Evolutionary conservation across 2,113 vertebrate species (phyloP).

Genomic region (Barbus barbus): DNA sequence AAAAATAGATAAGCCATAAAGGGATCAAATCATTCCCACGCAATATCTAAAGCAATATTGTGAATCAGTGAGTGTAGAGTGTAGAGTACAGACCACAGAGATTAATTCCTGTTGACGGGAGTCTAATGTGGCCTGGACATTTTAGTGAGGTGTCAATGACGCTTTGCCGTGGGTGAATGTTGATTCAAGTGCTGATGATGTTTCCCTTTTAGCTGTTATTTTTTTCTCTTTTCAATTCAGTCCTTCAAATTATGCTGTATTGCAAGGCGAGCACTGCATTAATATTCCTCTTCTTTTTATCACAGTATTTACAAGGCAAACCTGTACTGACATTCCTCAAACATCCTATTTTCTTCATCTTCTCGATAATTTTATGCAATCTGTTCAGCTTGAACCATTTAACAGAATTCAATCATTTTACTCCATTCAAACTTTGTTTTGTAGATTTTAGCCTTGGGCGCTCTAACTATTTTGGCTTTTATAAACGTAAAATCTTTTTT

Average conservation of each 20-base stretch:
- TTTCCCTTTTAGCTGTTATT: slow-evolving; percentile 38
- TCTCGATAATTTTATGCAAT: background rate
- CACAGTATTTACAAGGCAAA: background rate
- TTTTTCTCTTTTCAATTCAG: slow-evolving; percentile 10
- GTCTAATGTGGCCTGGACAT: slow-evolving; percentile 17
- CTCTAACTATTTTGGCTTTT: background rate
- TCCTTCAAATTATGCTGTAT: slow-evolving; percentile 9
- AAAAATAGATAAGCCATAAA: slow-evolving; percentile 56
- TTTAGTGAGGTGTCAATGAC: slow-evolving; percentile 6
- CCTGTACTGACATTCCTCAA: background rate
- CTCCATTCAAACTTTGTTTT: slow-evolving; percentile 4
- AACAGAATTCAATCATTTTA: background rate
- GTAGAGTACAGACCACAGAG: slow-evolving; percentile 12
- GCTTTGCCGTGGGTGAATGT: background rate
- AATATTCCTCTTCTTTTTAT: background rate
- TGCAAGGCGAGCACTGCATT: slow-evolving; percentile 7
- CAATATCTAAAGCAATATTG: slow-evolving; percentile 47
- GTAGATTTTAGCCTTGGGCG: background rate
- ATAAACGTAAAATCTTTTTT: background rate
- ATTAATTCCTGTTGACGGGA: slow-evolving; percentile 30
- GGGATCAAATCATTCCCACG: slow-evolving; percentile 51
- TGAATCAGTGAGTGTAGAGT: slow-evolving; percentile 13
- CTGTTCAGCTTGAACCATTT: background rate
- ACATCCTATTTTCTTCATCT: background rate
- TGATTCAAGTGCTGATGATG: slow-evolving; percentile 24